Evolutionary conservation across 92 coral and sea anemone species (phyloP), one percentile per base, ranked within the genome.

Genomic region (Palythoa grandis): DNA sequence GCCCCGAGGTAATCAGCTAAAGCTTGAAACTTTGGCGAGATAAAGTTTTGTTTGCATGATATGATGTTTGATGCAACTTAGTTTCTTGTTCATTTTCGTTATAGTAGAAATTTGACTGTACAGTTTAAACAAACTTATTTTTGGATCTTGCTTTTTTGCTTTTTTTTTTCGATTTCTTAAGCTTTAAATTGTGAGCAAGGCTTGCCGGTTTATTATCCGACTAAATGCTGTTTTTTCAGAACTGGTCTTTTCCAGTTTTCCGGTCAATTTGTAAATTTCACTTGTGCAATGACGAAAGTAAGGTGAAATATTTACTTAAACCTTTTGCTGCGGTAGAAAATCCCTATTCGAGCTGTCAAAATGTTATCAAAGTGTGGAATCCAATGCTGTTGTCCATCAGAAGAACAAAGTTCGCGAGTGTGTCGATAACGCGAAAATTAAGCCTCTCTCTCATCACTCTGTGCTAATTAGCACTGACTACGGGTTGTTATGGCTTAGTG

Each of bases 231-330:
- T 43, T 43, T 43, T 29, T 43, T 43, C 50, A 43, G 50, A 8
- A 43, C 50, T 5, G 9, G 50, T 43, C 50, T 43, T 0, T 8
- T 43, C 50, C 9, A 43, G 43, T 67, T 80, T 65, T 80, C 85
- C 74, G 74, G 61, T 70, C 73, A 80, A 47, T 67, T 80, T 80
- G 11, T 69, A 66, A 52, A 80, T 80, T 66, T 80, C 37, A 54
- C 85, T 80, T 80, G 22, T 15, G 85, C 75, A 80, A 43, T 80
- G 63, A 52, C 85, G 61, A 43, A 40, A 24, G 23, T 50, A 22
- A 80, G 74, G 74, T 80, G 52, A 63, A 67, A 65, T 80, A 80
- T 80, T 80, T 80, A 65, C 85, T 47, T 60, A 63, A 8, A 7
- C 54, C 43, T 16, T 78, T 22, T 66, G 43, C 61, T 80, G 74